Percentiles rank a stretch among this genome's conserved stretches.
Evolutionary conservation across 1,140 invertebrate species (phyloP).

Genomic region (Drosophila ohnishii): DNA sequence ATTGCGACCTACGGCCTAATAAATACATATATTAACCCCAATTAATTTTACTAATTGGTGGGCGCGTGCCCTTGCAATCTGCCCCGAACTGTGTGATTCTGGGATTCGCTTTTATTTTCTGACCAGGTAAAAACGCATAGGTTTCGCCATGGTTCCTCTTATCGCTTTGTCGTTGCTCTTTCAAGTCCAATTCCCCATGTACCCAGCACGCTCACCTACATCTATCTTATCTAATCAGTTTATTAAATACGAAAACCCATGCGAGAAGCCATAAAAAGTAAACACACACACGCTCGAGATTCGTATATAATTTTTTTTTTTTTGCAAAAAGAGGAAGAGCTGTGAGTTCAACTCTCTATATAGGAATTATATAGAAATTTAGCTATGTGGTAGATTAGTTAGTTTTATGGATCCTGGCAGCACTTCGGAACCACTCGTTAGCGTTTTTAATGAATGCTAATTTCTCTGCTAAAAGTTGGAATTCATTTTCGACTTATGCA

Average conservation of each 20-base stretch:
- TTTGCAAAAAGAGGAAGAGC: slow-evolving; percentile 38
- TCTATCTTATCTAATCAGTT: slow-evolving; percentile 76
- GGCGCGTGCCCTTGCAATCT: slow-evolving; percentile 48
- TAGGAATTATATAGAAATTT: slow-evolving; percentile 12
- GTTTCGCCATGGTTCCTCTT: slow-evolving; percentile 54
- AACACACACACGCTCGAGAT: slow-evolving; percentile 20
- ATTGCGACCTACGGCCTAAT: slow-evolving; percentile 57
- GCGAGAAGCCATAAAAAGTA: slow-evolving; percentile 70
- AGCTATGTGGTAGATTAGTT: slow-evolving; percentile 22
- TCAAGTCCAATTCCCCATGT: slow-evolving; percentile 62
- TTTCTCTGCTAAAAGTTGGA: not conserved
- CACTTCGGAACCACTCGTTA: slow-evolving; percentile 9
- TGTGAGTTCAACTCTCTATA: slow-evolving; percentile 21
- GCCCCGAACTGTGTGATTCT: slow-evolving; percentile 23
- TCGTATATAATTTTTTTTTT: slow-evolving; percentile 27
- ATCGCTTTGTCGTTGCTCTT: slow-evolving; percentile 49
- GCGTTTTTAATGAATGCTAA: slow-evolving; percentile 13
- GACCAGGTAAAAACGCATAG: slow-evolving; percentile 37
- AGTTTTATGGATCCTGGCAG: slow-evolving; percentile 9
- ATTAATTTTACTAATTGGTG: slow-evolving; percentile 74
- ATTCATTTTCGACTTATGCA: not conserved
- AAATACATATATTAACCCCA: slow-evolving; percentile 63
- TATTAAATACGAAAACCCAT: slow-evolving; percentile 73
- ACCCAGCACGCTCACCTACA: slow-evolving; percentile 13
- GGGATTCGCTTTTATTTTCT: slow-evolving; percentile 30